These are phyloP conservation scores for Psittacus erithacus DNA, from an alignment of 2,113 vertebrate genomes.

Conservation along the genomic window DNA sequence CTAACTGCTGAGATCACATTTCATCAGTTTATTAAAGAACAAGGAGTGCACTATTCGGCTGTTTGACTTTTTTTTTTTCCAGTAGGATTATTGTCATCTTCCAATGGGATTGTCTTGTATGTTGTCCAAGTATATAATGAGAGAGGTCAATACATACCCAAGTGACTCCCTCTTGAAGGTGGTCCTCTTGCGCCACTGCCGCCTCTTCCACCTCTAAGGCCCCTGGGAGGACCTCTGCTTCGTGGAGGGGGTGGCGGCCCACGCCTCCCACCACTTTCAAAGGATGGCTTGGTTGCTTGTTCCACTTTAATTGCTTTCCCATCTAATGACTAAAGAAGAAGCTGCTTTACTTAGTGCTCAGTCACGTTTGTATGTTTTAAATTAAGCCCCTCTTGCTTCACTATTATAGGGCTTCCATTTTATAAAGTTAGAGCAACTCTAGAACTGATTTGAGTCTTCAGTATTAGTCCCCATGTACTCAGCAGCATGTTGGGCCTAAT, in stretches of 20 bases:
- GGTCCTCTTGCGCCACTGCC: constrained; percentile 88
- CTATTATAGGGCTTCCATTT: constrained; percentile 54
- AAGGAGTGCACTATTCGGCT: constrained; percentile 58
- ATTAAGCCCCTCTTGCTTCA: constrained; percentile 62
- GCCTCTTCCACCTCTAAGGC: constrained; percentile 87
- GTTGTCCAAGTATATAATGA: constrained; percentile 65
- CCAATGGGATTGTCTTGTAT: constrained; percentile 60
- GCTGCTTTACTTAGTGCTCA: constrained; percentile 68
- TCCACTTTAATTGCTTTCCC: constrained; percentile 98
- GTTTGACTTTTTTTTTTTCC: constrained; percentile 65
- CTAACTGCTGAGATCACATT: constrained; percentile 32
- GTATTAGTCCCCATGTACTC: constrained; percentile 62
- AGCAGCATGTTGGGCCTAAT: constrained; percentile 58
- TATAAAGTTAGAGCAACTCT: constrained; percentile 63
- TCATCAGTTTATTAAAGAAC: constrained; percentile 52
- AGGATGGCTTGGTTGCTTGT: constrained; percentile 96
- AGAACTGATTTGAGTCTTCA: constrained; percentile 66
- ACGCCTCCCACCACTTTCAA: constrained; percentile 88
- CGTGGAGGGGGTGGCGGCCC: constrained; percentile 87
- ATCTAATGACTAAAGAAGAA: constrained; percentile 87
- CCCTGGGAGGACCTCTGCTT: constrained; percentile 90
- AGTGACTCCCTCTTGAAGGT: constrained; percentile 87
- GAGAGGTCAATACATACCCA: constrained; percentile 76
- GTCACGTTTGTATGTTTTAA: constrained; percentile 55
- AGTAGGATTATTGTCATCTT: constrained; percentile 67